Evolutionary conservation across 2,113 vertebrate genomes (phyloP), one percentile per base, ranked within the genome.

Genomic region (Oreotrochilus melanogaster): DNA sequence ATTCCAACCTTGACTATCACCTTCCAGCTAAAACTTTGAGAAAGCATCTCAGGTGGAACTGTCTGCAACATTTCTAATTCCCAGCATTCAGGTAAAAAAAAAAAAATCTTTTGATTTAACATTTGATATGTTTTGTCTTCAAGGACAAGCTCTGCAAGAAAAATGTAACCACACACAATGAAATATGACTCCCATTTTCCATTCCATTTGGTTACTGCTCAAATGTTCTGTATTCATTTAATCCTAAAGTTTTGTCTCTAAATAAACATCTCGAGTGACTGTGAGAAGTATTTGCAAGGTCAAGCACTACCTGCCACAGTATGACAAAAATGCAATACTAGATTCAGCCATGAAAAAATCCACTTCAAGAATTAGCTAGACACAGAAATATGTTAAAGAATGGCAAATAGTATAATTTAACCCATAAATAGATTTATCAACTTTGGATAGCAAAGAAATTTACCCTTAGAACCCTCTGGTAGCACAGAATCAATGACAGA

Each of bases 71-170:
- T 92, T 97, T 96, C 87, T 90, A 91, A 97, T 97, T 98, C 97
- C 53, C 81, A 94, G 93, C 97, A 97, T 78, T 96, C 92, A 96
- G 62, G 92, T 89, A 76, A 84, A 79, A 50, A 78, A 50, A 78
- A 88, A 12, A 25, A 76, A 78, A 81, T 58, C 86, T 97, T 97
- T 96, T 97, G 98, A 98, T 98, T 98, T 97, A 97, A 97, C 92
- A 93, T 95, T 97, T 58, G 96, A 98, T 98, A 97, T 61, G 85
- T 94, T 97, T 96, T 93, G 84, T 96, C 97, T 97, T 98, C 98
- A 98, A 98, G 97, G 98, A 96, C 97, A 97, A 97, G 93, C 83
- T 96, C 81, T 81, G 15, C 54, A 95, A 97, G 93, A 98, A 97
- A 97, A 97, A 98, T 91, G 91, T 57, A 96, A 73, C 88, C 87